Conservation (phyloP, 2,113 vertebrate genomes). For the Pungitius pungitius region DNA sequence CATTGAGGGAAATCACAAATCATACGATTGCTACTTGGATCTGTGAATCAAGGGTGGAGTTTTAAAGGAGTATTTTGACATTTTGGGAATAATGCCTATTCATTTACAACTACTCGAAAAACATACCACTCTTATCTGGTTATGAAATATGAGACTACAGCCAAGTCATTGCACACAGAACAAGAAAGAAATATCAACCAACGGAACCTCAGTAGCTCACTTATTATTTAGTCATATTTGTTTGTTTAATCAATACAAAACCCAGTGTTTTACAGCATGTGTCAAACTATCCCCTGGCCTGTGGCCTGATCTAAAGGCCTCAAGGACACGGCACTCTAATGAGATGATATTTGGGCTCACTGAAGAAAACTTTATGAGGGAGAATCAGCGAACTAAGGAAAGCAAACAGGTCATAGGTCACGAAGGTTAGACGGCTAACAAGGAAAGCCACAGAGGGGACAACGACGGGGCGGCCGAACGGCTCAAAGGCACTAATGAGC, state of each 20-base stretch:
- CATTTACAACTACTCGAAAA: not conserved
- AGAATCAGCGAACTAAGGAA: not conserved
- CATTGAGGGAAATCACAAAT: constrained; percentile 9
- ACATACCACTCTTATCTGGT: not conserved
- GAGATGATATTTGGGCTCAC: not conserved
- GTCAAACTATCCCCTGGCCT: not conserved
- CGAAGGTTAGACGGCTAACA: not conserved
- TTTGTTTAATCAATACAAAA: not conserved
- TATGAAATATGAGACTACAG: not conserved
- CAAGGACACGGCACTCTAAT: not conserved
- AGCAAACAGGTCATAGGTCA: not conserved
- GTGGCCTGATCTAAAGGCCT: too few species aligned
- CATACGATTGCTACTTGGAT: not conserved
- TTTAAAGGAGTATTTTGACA: not conserved
- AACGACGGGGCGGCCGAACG: constrained; percentile 3
- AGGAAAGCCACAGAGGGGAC: not conserved
- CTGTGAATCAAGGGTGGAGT: not conserved
- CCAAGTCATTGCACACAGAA: not conserved
- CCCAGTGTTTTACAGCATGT: not conserved
- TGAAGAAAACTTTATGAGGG: too few species aligned
- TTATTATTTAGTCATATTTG: not conserved
- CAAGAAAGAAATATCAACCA: not conserved
- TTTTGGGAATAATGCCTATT: not conserved
- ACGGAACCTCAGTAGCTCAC: not conserved
- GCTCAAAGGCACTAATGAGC: constrained; percentile 28